These are phyloP conservation scores for Hipparchia semele DNA, from an alignment of 2,888 invertebrate genomes.

Conservation along the genomic window DNA sequence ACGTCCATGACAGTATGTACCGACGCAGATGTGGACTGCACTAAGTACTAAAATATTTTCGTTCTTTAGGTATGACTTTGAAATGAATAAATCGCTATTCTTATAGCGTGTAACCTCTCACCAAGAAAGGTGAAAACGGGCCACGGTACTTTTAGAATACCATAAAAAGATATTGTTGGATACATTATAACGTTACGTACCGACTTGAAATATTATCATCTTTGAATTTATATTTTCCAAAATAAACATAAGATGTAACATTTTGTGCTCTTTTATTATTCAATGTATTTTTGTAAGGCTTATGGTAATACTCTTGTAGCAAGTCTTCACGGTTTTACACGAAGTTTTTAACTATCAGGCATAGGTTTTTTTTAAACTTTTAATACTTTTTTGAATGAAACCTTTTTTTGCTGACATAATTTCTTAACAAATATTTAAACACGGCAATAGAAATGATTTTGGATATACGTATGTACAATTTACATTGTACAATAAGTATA, in stretches of 20 bases:
- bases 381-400: too few relatives aligned
- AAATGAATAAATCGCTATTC: constrained; percentile 6
- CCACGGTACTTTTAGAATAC: constrained; percentile 16
- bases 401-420: too few relatives aligned
- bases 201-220: constrained; percentile 16
- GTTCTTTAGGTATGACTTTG: too few relatives aligned
- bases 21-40: too few relatives aligned
- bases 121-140: constrained; percentile 17
- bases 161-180: constrained; percentile 29
- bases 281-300: constrained; percentile 1
- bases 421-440: too few relatives aligned
- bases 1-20: too few relatives aligned
- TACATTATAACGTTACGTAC: constrained; percentile 19
- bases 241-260: constrained; percentile 18
- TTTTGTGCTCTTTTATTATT: constrained; percentile 5
- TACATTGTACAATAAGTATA: too few relatives aligned
- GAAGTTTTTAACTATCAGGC: too few relatives aligned
- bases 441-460: not conserved
- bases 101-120: not conserved
- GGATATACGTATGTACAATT: not conserved
- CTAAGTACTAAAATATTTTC: too few relatives aligned
- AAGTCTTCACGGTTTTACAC: too few relatives aligned
- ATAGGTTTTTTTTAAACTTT: too few relatives aligned
- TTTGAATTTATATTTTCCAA: constrained; percentile 21
- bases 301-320: too few relatives aligned